Base-by-base conservation (phyloP, 2,113 vertebrate species). In the Coptodon bakossiorum region DNA sequence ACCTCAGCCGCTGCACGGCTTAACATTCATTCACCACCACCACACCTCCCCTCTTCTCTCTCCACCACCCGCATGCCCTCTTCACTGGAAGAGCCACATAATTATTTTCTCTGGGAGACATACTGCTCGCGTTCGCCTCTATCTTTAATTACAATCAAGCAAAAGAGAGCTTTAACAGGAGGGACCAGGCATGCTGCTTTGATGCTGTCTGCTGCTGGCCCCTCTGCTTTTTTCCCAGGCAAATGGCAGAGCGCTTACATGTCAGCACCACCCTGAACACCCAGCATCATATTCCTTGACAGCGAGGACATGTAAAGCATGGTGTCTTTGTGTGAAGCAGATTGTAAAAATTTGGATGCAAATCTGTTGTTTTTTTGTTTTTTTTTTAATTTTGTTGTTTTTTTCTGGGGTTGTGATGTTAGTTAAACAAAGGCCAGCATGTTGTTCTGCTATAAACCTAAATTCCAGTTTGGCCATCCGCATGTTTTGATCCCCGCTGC, bases 81-180 rank as follows among this genome's bases (percentile, higher is more conserved):
- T 78, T 81, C 84, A 45, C 38, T 87, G 79, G 68, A 85, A 86
- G 79, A 86, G 82, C 66, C 88, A 86, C 89, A 45, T 94, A 94
- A 96, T 96, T 93, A 94, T 94, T 94, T 95, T 95, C 91, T 94
- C 81, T 56, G 84, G 80, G 89, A 95, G 91, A 92, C 90, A 63
- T 50, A 61, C 84, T 66, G 86, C 88, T 83, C n/a, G 57, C 19
- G 8, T 63, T 80, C 12, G 10, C 34, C 80, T 92, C 90, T 94
- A 94, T 94, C 94, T 95, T 96, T 96, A 95, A 96, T 96, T 96
- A 95, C 94, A 93, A 94, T 91, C 81, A 76, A 86, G 83, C 86
- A 88, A 87, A 90, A 78, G 84, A 79, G 53, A 82, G 63, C 81
- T 88, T 79, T 54, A 88, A 89, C 80, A 84, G 87, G 84, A 89